These are phyloP conservation scores for Capreolus pygargus DNA, from an alignment of 2,113 vertebrate species.

Conservation along the genomic window DNA sequence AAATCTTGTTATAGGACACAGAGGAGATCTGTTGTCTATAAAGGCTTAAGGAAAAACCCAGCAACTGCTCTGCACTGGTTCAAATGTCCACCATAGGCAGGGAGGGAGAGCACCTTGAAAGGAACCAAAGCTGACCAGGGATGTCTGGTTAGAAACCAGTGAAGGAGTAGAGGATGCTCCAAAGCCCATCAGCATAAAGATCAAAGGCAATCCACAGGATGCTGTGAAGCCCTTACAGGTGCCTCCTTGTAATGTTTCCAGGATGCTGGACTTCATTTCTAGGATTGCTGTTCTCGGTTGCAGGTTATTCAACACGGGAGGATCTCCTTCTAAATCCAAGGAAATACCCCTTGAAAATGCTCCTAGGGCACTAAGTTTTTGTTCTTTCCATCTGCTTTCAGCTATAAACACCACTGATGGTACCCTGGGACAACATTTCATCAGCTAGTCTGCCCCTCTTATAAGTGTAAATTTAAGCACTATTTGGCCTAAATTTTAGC, in stretches of 20 bases:
- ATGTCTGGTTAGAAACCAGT: background rate
- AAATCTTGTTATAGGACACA: background rate
- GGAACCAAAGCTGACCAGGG: background rate
- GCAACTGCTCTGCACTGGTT: background rate
- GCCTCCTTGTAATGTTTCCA: background rate
- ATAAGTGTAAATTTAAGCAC: background rate
- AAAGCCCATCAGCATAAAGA: background rate
- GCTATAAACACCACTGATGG: background rate
- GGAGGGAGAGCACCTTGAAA: background rate
- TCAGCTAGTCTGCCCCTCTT: background rate
- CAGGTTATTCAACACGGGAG: background rate
- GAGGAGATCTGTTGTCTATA: background rate
- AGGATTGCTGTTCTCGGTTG: background rate
- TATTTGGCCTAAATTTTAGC: background rate
- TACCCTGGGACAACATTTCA: background rate
- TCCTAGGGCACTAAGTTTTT: background rate
- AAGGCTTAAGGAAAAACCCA: background rate
- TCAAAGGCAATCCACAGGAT: background rate
- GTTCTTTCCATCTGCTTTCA: background rate
- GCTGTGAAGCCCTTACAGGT: background rate
- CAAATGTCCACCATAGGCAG: background rate
- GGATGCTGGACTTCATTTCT: background rate
- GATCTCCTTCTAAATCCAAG: background rate
- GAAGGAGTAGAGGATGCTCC: background rate
- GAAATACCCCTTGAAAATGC: background rate